These are phyloP conservation scores for Oxyruncus cristatus DNA, from an alignment of 2,113 vertebrate species.

Conservation along the genomic window DNA sequence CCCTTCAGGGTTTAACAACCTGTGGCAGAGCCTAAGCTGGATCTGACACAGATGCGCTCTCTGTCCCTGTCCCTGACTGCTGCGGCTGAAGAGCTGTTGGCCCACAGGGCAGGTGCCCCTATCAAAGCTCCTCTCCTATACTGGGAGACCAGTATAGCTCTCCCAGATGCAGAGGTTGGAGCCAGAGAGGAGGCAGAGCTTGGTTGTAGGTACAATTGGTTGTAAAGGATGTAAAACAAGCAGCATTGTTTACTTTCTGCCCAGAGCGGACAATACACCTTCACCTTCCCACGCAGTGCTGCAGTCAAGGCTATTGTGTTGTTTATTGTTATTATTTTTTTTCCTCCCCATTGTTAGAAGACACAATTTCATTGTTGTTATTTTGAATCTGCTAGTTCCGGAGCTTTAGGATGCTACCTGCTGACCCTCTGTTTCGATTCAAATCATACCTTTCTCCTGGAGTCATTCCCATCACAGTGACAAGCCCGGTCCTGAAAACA, in stretches of 20 bases:
- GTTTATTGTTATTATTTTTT: neutral
- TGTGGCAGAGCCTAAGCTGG: neutral
- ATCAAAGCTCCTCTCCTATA: fast-evolving
- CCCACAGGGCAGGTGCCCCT: neutral
- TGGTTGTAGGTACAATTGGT: neutral
- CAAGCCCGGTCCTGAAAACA: neutral
- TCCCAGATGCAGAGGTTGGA: neutral
- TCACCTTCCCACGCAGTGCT: neutral
- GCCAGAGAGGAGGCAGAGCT: neutral
- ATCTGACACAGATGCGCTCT: neutral
- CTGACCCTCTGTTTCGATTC: neutral
- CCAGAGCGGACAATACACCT: neutral
- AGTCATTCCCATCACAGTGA: neutral
- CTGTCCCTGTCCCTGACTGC: neutral
- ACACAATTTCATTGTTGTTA: neutral
- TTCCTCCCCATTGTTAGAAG: neutral
- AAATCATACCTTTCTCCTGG: neutral
- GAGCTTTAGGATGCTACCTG: slow-evolving; percentile 7
- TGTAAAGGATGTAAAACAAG: neutral
- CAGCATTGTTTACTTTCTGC: neutral
- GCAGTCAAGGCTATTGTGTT: neutral
- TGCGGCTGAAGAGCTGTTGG: neutral
- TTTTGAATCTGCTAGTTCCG: neutral
- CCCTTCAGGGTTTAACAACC: neutral
- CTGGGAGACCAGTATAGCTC: neutral